Evolutionary conservation across 2,888 invertebrate genomes (phyloP).

Genomic region (Troides aeacus): DNA sequence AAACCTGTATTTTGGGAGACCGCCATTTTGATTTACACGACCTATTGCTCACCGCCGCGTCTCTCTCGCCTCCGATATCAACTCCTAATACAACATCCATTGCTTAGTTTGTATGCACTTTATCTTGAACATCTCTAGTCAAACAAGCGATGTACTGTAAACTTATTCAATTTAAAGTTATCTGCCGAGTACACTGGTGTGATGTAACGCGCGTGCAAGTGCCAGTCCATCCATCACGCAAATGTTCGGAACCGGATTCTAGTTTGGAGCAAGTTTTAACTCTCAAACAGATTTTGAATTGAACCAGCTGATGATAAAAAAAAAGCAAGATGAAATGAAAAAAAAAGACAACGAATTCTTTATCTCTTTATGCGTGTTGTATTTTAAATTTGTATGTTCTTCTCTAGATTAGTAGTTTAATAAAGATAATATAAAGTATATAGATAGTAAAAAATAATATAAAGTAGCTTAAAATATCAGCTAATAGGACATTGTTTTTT

Average conservation of each 20-base stretch:
- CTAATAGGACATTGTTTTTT: too few relatives aligned
- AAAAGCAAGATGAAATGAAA: neutral
- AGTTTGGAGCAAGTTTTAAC: constrained; percentile 53
- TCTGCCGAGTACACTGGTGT: constrained; percentile 41
- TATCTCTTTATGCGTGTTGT: too few relatives aligned
- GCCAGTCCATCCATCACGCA: constrained; percentile 74
- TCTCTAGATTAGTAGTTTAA: too few relatives aligned
- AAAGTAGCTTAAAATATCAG: too few relatives aligned
- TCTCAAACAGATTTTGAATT: constrained; percentile 53
- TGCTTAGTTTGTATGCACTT: constrained; percentile 29
- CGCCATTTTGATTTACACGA: constrained; percentile 72
- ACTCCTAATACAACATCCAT: constrained; percentile 33
- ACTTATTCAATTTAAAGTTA: constrained; percentile 16
- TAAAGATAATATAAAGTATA: too few relatives aligned
- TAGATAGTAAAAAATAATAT: too few relatives aligned
- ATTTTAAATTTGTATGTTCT: too few relatives aligned
- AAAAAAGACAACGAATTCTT: too few relatives aligned
- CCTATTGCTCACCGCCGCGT: constrained; percentile 63
- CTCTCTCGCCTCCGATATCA: constrained; percentile 37
- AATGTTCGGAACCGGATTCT: constrained; percentile 70
- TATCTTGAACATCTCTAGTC: neutral
- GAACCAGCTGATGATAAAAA: constrained; percentile 48
- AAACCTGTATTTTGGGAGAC: constrained; percentile 72
- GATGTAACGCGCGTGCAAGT: constrained; percentile 56
- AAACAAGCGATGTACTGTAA: constrained; percentile 42